Percentiles rank a stretch among this genome's conserved stretches.
phyloP scores from a whole-genome alignment of 1,140 invertebrate species.

The Brachionus angularis region DNA sequence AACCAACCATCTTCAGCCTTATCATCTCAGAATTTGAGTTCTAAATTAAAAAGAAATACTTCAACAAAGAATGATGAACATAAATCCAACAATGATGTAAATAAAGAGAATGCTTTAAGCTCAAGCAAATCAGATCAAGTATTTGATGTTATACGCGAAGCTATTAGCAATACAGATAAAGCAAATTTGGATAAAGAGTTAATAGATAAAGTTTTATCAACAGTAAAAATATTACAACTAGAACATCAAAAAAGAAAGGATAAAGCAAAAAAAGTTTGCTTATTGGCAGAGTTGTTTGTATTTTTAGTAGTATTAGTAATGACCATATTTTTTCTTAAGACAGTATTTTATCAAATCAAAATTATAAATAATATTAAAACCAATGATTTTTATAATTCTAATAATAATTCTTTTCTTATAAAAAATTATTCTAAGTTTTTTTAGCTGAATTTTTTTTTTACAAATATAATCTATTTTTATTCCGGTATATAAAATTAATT shows the following conservation, averaged over 20 bases:
- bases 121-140: conserved; percentile 34
- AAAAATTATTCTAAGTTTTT: too few species aligned
- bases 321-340: conserved; percentile 9
- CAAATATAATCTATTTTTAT: too few species aligned
- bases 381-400: too few species aligned
- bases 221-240: background rate
- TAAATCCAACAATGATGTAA: background rate
- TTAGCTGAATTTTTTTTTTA: too few species aligned
- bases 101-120: background rate
- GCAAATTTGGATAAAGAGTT: conserved; percentile 3
- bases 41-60: too few species aligned
- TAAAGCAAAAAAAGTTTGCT: background rate
- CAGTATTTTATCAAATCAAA: background rate
- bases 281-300: conserved; percentile 7
- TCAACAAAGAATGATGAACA: background rate
- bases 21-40: conserved; percentile 5
- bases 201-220: conserved; percentile 30
- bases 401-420: too few species aligned
- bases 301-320: conserved; percentile 5
- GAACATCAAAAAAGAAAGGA: conserved; percentile 28
- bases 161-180: background rate
- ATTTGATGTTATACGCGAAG: conserved; percentile 14
- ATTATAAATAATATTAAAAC: background rate
- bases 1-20: background rate
- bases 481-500: too few species aligned